Evolutionary conservation across 2,113 vertebrate species (phyloP).

Genomic region (Hydrolagus affinis): DNA sequence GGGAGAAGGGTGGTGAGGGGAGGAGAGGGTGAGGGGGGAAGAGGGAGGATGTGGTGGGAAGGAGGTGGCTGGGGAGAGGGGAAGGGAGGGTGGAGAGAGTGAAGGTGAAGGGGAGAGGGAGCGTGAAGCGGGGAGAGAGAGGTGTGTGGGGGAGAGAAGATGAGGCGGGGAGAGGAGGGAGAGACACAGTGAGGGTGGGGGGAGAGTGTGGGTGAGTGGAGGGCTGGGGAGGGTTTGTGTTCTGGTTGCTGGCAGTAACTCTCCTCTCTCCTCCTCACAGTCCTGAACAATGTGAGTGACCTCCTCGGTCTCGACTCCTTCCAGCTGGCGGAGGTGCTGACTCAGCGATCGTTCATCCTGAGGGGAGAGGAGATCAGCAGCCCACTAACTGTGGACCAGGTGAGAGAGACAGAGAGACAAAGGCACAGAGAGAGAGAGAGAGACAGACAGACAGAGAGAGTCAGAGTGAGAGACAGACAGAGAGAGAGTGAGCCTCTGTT

Average conservation of each 20-base stretch:
- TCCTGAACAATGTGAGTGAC: slow-evolving; percentile 71
- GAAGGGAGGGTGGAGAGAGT: no score
- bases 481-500: no score
- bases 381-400: slow-evolving; percentile 85
- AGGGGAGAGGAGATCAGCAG: slow-evolving; percentile 86
- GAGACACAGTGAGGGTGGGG: neutral
- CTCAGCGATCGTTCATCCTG: slow-evolving; percentile 78
- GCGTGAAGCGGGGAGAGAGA: neutral
- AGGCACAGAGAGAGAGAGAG: no score
- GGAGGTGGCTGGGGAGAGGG: no score
- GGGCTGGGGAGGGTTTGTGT: no score
- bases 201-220: no score
- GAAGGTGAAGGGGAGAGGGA: slow-evolving; percentile 59
- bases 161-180: neutral
- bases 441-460: no score
- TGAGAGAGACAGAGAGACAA: slow-evolving; percentile 38
- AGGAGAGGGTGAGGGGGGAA: no score
- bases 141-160: slow-evolving; percentile 45
- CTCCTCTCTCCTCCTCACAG: slow-evolving; percentile 46
- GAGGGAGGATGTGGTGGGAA: no score
- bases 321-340: slow-evolving; percentile 81
- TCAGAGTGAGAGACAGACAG: no score
- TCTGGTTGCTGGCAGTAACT: neutral
- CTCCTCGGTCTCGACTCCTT: slow-evolving; percentile 78
- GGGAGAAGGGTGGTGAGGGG: no score